These are phyloP conservation scores for Bradysia coprophila DNA, from an alignment of 1,140 invertebrate genomes.

Conservation along the genomic window DNA sequence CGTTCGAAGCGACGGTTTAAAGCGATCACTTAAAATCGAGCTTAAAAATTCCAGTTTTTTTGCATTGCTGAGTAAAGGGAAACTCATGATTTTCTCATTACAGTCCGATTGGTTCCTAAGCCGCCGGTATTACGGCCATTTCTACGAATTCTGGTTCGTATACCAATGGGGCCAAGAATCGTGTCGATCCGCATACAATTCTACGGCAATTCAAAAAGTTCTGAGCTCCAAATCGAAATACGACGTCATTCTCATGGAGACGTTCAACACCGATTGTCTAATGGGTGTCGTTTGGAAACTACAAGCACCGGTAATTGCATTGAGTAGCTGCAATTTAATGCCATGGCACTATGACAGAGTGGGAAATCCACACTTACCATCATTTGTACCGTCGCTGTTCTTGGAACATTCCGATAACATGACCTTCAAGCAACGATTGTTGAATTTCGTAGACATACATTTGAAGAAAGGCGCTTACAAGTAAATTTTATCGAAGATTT, in stretches of 20 bases:
- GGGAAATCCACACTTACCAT: slow-evolving; percentile 32
- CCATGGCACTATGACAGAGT: slow-evolving; percentile 35
- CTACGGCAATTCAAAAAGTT: slow-evolving; percentile 23
- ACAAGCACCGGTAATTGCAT: slow-evolving; percentile 30
- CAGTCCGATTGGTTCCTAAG: too few relatives aligned
- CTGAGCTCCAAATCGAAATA: slow-evolving; percentile 15
- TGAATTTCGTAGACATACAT: slow-evolving; percentile 26
- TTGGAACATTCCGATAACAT: slow-evolving; percentile 27
- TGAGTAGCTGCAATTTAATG: slow-evolving; percentile 37
- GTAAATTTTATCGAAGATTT: too few relatives aligned
- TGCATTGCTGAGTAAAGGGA: too few relatives aligned
- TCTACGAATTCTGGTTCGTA: too few relatives aligned
- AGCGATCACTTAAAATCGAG: too few relatives aligned
- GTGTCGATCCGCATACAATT: slow-evolving; percentile 10
- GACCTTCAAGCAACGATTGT: slow-evolving; percentile 30
- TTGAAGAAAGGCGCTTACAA: slow-evolving; percentile 24
- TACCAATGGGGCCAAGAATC: too few relatives aligned
- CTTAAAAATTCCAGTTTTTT: too few relatives aligned
- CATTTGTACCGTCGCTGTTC: slow-evolving; percentile 31
- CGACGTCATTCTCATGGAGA: slow-evolving; percentile 29
- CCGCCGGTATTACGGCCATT: too few relatives aligned
- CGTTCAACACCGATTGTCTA: slow-evolving; percentile 41
- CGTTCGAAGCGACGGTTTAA: too few relatives aligned
- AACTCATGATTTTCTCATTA: too few relatives aligned
- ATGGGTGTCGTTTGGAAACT: slow-evolving; percentile 33